These are phyloP conservation scores for Acromyrmex heyeri DNA, from an alignment of 1,140 invertebrate genomes.

Conservation along the genomic window DNA sequence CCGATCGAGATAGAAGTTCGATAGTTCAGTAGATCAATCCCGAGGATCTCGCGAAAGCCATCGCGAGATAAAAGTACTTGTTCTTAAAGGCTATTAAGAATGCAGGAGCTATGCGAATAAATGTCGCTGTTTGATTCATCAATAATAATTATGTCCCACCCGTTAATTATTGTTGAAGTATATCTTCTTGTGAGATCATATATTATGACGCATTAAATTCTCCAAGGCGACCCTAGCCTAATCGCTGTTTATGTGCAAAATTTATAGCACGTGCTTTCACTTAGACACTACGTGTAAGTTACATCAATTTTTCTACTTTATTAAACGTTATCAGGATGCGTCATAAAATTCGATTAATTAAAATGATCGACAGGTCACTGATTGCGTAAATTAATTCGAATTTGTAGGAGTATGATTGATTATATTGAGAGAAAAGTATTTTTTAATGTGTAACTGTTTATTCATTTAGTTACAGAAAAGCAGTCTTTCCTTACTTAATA, in stretches of 20 bases:
- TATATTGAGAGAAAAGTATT: neutral
- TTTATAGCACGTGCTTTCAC: constrained; percentile 49
- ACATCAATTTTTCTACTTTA: constrained; percentile 43
- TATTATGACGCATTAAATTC: constrained; percentile 27
- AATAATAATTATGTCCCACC: neutral
- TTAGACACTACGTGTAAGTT: neutral
- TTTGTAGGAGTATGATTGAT: neutral
- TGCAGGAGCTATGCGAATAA: neutral
- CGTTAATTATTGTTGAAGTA: constrained; percentile 20
- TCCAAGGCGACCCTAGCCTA: constrained; percentile 15
- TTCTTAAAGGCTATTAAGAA: neutral
- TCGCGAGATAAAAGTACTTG: constrained; percentile 3
- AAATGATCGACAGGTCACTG: constrained; percentile 18
- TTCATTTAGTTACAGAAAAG: neutral
- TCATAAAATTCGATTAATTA: constrained; percentile 43
- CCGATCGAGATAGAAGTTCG: neutral
- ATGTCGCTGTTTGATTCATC: constrained; percentile 31
- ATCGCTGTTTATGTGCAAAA: constrained; percentile 49
- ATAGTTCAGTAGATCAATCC: constrained; percentile 31
- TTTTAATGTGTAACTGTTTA: neutral
- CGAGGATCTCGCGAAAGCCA: neutral
- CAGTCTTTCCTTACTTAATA: neutral
- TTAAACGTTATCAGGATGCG: neutral
- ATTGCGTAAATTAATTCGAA: constrained; percentile 13
- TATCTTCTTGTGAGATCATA: neutral